Percentiles rank a stretch among this genome's conserved stretches.
These are phyloP conservation scores for Seira sanloemensis DNA, from an alignment of 2,888 invertebrate genomes.

Conservation along the genomic window DNA sequence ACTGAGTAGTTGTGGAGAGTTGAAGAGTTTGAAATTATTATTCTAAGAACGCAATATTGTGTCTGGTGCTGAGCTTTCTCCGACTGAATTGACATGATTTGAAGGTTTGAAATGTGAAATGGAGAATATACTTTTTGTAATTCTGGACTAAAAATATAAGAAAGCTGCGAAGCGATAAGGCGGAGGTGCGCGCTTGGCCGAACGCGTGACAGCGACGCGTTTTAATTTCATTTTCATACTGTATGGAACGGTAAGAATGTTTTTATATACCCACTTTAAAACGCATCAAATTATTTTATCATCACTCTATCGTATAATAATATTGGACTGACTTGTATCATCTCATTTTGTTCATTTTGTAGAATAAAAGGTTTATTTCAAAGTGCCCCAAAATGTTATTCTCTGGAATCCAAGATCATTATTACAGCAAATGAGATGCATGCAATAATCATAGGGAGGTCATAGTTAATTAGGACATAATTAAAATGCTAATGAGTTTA, in stretches of 20 bases:
- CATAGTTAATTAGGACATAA: too few species aligned
- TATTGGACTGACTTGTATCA: too few species aligned
- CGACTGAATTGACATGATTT: background rate
- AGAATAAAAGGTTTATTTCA: background rate
- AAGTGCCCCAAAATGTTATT: background rate
- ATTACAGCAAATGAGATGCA: background rate
- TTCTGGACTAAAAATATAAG: background rate
- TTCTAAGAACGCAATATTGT: too few species aligned
- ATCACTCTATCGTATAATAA: too few species aligned
- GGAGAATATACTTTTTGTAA: background rate
- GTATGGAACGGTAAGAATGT: conserved; percentile 31
- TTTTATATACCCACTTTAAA: background rate
- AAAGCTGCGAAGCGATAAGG: background rate
- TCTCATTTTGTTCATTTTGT: background rate
- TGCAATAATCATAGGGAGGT: too few species aligned
- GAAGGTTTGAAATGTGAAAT: background rate
- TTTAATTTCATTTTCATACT: conserved; percentile 1
- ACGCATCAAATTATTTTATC: too few species aligned
- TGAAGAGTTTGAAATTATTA: too few species aligned
- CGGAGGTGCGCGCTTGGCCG: background rate
- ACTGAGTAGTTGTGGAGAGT: too few species aligned
- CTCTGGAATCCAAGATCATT: background rate
- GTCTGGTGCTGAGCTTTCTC: too few species aligned
- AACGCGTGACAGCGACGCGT: background rate
- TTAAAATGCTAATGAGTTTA: too few species aligned